Conservation (phyloP, 2,888 invertebrate genomes). For the Encarsia formosa region DNA sequence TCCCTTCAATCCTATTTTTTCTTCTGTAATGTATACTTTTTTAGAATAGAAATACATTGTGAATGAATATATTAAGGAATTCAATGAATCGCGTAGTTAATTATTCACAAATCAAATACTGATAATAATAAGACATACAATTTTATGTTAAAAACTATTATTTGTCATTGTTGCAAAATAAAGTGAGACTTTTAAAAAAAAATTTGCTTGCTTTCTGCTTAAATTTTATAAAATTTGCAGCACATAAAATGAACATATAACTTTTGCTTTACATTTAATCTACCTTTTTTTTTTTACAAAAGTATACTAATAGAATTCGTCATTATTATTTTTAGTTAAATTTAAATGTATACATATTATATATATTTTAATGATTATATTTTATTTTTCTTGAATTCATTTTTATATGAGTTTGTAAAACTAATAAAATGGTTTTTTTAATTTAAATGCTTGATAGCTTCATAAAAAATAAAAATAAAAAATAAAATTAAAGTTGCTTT, state of each 20-base stretch:
- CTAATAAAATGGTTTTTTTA: too few relatives aligned
- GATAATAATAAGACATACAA: constrained; percentile 45
- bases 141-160: constrained; percentile 46
- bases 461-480: too few relatives aligned
- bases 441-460: too few relatives aligned
- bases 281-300: not conserved
- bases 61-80: constrained; percentile 36
- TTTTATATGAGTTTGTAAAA: too few relatives aligned
- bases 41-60: constrained; percentile 38
- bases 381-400: too few relatives aligned
- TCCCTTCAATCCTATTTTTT: constrained; percentile 41
- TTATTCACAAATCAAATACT: constrained; percentile 41
- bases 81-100: constrained; percentile 42
- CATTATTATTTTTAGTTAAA: not conserved
- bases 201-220: constrained; percentile 48
- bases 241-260: constrained; percentile 1
- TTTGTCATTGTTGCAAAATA: constrained; percentile 49
- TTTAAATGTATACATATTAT: constrained; percentile 1
- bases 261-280: constrained; percentile 11
- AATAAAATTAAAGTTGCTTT: constrained; percentile 41
- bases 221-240: constrained; percentile 30
- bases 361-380: not conserved
- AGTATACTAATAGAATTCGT: not conserved
- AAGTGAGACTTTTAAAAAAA: constrained; percentile 44
- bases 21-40: constrained; percentile 43